A percentile compares a stretch with the other conserved stretches of the same genome.
phyloP scores from a whole-genome alignment of 2,888 invertebrate species.

The Limnephilus rhombicus region DNA sequence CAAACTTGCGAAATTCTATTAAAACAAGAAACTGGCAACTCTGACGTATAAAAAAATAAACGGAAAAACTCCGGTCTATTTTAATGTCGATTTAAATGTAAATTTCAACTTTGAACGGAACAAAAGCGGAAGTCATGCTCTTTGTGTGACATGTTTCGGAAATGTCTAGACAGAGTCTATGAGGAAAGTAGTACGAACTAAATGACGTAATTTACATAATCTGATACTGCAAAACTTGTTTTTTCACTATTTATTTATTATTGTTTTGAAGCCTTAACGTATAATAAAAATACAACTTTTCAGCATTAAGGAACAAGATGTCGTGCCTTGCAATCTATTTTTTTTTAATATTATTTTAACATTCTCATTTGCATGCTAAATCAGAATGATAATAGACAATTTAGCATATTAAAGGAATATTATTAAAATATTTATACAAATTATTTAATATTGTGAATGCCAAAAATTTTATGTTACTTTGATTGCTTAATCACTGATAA shows the following conservation, averaged over 20 bases:
- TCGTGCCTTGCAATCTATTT: background rate
- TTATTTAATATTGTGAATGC: background rate
- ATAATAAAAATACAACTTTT: too few species aligned
- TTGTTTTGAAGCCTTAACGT: too few species aligned
- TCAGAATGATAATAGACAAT: background rate
- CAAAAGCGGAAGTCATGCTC: background rate
- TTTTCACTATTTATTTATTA: too few species aligned
- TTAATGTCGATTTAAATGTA: background rate
- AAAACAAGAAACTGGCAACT: background rate
- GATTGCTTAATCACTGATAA: too few species aligned
- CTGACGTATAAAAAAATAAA: background rate
- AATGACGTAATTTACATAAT: background rate
- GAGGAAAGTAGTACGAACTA: background rate
- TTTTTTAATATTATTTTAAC: too few species aligned
- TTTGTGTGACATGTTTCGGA: background rate
- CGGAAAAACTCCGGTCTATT: background rate
- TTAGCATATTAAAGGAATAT: background rate
- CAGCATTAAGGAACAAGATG: background rate
- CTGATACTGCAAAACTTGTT: background rate
- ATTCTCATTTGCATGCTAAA: background rate
- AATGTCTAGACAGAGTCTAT: background rate
- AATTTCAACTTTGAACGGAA: background rate
- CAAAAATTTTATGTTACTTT: background rate
- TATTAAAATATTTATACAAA: background rate
- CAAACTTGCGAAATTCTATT: background rate